A percentile compares a stretch with the other conserved stretches of the same genome.
Evolutionary conservation across 1,140 invertebrate genomes (phyloP).

Genomic region (Nebria ingens): DNA sequence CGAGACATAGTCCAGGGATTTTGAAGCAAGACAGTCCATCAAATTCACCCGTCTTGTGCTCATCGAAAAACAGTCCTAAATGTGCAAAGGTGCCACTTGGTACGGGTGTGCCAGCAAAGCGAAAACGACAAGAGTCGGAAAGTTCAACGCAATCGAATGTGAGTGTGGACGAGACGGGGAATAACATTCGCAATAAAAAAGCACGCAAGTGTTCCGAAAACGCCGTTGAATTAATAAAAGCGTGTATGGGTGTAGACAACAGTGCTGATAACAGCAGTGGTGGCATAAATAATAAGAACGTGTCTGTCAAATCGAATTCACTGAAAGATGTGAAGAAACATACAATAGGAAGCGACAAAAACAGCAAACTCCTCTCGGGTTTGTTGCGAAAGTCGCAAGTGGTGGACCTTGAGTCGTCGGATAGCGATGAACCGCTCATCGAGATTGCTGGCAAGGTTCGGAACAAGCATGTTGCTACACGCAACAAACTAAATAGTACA

Average conservation of each 20-base stretch:
- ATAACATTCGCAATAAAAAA: conserved; percentile 28
- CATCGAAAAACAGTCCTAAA: conserved; percentile 11
- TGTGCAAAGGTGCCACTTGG: conserved; percentile 24
- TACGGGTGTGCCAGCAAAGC: conserved; percentile 38
- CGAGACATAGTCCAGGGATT: conserved; percentile 44
- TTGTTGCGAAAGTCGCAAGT: not conserved
- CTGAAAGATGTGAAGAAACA: not conserved
- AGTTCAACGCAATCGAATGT: conserved; percentile 52
- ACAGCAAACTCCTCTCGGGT: not conserved
- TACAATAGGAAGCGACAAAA: not conserved
- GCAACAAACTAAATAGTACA: conserved; percentile 20
- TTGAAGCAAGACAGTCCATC: conserved; percentile 31
- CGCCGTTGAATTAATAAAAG: conserved; percentile 54
- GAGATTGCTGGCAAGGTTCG: conserved; percentile 57
- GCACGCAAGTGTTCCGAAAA: conserved; percentile 55
- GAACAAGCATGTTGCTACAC: conserved; percentile 30
- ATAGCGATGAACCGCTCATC: conserved; percentile 68
- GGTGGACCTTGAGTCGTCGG: conserved; percentile 48
- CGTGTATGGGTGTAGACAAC: conserved; percentile 50
- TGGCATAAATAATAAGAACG: conserved; percentile 14
- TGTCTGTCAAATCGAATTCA: conserved; percentile 5
- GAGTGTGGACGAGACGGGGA: conserved; percentile 42
- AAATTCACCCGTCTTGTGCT: conserved; percentile 34
- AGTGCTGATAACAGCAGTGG: conserved; percentile 23
- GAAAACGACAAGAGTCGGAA: conserved; percentile 67